These are phyloP conservation scores for Cheilosia impressa DNA, from an alignment of 2,888 invertebrate species.

Conservation along the genomic window DNA sequence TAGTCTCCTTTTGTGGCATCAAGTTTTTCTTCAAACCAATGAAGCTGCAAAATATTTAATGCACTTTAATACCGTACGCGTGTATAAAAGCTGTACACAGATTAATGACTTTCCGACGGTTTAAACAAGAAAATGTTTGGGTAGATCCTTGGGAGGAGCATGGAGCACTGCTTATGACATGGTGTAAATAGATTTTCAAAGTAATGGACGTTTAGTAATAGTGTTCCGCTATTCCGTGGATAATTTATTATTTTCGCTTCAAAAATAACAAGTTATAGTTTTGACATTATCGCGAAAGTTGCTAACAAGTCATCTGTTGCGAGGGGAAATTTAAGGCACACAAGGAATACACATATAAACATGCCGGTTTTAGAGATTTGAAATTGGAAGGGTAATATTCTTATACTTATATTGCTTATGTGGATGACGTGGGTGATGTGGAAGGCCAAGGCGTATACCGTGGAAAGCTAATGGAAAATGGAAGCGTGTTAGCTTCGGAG, in stretches of 20 bases:
- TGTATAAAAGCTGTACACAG: neutral
- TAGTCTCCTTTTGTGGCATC: neutral
- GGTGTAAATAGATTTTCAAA: conserved; percentile 26
- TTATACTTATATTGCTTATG: too few species aligned
- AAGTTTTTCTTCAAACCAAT: conserved; percentile 1
- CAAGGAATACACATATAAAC: too few species aligned
- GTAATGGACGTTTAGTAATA: conserved; percentile 15
- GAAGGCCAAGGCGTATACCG: too few species aligned
- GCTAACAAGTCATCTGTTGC: too few species aligned
- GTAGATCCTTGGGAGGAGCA: neutral
- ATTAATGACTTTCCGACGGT: conserved; percentile 25
- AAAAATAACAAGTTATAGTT: neutral
- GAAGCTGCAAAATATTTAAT: conserved; percentile 17
- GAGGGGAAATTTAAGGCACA: too few species aligned
- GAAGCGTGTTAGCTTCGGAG: too few species aligned
- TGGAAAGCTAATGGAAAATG: too few species aligned
- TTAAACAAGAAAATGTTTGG: neutral
- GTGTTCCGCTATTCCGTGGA: neutral
- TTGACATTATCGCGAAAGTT: too few species aligned
- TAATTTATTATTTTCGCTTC: conserved; percentile 8
- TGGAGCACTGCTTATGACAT: conserved; percentile 22
- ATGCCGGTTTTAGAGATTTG: too few species aligned
- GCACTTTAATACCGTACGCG: neutral
- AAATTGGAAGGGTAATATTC: too few species aligned
- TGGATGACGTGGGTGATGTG: too few species aligned